Conservation (phyloP, 2,797 vertebrate genomes). For the Numenius phaeopus region DNA sequence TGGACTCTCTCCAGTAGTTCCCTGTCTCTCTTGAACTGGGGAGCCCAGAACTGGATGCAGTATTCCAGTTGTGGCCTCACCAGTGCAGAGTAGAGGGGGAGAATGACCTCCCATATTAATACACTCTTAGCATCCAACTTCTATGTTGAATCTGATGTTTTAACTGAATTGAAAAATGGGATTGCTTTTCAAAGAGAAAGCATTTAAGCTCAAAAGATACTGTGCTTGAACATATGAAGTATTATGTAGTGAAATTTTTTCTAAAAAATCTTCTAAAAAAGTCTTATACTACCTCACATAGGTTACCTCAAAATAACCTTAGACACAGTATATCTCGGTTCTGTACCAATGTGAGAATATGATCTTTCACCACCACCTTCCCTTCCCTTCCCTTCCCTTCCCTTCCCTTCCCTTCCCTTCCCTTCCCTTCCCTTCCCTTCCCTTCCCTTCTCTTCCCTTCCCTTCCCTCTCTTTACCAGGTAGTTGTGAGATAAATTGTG, state of each 20-base stretch:
- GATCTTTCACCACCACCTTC: not conserved
- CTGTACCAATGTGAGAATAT: not conserved
- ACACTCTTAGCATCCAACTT: not conserved
- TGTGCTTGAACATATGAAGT: not conserved
- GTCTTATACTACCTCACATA: not conserved
- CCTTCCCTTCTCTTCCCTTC: not conserved
- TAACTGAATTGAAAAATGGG: not conserved
- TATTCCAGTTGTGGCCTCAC: too few relatives aligned
- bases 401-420: not conserved
- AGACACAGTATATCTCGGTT: not conserved
- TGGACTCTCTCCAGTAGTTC: too few relatives aligned
- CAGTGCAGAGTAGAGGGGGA: too few relatives aligned
- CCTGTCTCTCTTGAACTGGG: too few relatives aligned
- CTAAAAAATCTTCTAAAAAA: not conserved
- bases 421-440: not conserved
- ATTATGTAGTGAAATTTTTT: accelerated
- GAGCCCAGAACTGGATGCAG: too few relatives aligned
- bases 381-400: not conserved
- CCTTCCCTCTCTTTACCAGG: not conserved
- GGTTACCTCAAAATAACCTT: not conserved
- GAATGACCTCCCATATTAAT: not conserved
- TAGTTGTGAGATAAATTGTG: constrained; percentile 1
- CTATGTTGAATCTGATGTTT: not conserved
- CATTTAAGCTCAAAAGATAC: not conserved
- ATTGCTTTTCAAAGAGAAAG: not conserved